Base-by-base conservation (phyloP, 1,140 invertebrate species). In the Trichogramma pretiosum region DNA sequence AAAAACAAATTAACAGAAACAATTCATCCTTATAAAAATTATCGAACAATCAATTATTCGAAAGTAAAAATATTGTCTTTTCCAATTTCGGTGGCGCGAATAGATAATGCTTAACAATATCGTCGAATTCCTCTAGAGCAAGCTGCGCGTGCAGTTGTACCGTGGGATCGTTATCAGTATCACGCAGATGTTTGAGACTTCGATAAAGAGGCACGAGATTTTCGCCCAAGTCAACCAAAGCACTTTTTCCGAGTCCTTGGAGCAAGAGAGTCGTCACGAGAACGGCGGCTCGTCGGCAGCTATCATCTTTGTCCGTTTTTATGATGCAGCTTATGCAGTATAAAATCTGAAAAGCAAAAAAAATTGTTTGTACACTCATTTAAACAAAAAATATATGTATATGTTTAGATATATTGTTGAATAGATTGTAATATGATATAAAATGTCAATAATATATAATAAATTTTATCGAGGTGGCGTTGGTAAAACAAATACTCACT, bases 251-350 rank as follows among this genome's bases (percentile, higher is more conserved):
- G 8, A 89, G 65, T 16, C 88, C 88, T 57, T 80, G 77, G 17
- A 91, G 63, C 28, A 91, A 62, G 50, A 84, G 73, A 23, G 79
- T 77, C 42, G 85, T 73, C 9, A 90, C 80, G 60, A 89, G 68
- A 7, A 87, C 81, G 18, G 83, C 84, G n/a, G 88, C 87, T 57
- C 86, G 73, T 46, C 87, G 72, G 28, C 86, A 84, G 68, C 87
- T 82, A 13, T 77, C 60, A 21, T 74, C 71, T 55, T 80, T 77
- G 59, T 90, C 87, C 7, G 75, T 78, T 58, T 79, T 74, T 54
- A 88, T 68, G 38, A 87, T 76, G 51, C 69, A 74, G 50, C 77
- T 71, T 26, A 87, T 75, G 59, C 84, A 88, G 13, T 76, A 72
- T 24, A 89, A 63, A 37, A 89, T 71, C 85, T 89, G 52, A 43